Evolutionary conservation across 2,113 vertebrate species (phyloP).

Genomic region (Mustela nigripes): DNA sequence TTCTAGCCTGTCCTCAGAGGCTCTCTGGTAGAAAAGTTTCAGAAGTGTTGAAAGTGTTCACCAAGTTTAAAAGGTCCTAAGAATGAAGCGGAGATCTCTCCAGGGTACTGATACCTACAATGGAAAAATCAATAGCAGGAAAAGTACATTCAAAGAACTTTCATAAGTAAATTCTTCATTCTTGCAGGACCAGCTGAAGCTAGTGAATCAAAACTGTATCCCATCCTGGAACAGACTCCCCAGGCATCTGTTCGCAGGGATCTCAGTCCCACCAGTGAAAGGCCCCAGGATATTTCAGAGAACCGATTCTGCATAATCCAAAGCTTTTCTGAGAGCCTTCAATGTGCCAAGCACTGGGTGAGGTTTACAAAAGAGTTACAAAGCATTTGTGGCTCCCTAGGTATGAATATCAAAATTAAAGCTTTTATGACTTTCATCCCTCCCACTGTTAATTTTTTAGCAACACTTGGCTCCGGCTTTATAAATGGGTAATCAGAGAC

Average conservation of each 20-base stretch:
- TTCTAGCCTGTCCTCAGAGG: background rate
- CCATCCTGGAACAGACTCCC: background rate
- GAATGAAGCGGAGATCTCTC: constrained; percentile 61
- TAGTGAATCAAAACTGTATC: constrained; percentile 45
- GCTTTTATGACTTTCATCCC: constrained; percentile 50
- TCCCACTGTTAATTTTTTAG: constrained; percentile 64
- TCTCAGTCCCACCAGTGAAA: background rate
- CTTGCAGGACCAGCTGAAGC: constrained; percentile 31
- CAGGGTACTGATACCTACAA: constrained; percentile 47
- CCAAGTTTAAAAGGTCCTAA: constrained; percentile 57
- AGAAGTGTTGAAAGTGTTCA: constrained; percentile 59
- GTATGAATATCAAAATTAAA: constrained; percentile 60
- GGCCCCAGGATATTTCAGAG: background rate
- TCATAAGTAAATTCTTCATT: constrained; percentile 68
- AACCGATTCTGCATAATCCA: background rate
- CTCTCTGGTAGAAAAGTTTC: constrained; percentile 56
- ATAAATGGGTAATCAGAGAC: constrained; percentile 75
- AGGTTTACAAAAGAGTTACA: constrained; percentile 9
- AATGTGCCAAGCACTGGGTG: background rate
- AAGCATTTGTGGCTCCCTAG: constrained; percentile 50
- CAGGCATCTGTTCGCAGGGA: background rate
- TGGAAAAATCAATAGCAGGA: constrained; percentile 62
- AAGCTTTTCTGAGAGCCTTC: background rate
- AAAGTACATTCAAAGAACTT: constrained; percentile 65
- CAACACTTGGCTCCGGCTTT: constrained; percentile 68